Evolutionary conservation across 2,797 vertebrate species (phyloP), one percentile per base, ranked within the genome.

Genomic region (Brotula barbata): DNA sequence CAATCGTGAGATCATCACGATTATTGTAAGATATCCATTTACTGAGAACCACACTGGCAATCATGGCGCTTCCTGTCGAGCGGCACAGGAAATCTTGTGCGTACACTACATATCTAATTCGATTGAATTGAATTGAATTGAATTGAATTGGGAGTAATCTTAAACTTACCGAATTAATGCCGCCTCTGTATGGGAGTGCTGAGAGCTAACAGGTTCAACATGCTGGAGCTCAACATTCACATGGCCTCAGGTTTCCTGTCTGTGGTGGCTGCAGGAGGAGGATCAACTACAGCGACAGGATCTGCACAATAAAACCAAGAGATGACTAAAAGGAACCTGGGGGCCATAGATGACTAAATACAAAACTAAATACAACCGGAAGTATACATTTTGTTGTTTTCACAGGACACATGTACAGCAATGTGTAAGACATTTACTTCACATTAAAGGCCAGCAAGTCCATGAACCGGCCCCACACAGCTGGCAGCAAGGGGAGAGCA

Each of bases 21-120:
- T 52, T 50, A 55, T 59, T 47, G n/a, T 39, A 16, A 42, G 34
- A 50, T 50, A 52, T 70, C n/a, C 23, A 2, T 58, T 82, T 22
- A 42, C 17, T 19, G 40, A 60, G 53, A 62, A 33, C 3, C 33
- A 39, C 19, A 51, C 52, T 62, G 33, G 25, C n/a, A 16, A 31
- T 33, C 58, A 19, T 8, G 58, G 37, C 5, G 15, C 46, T 65
- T 65, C 46, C 65, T 56, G 53, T 41, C 58, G 53, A 64, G 66
- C 51, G 34, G 7, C 51, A 13, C 40, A 49, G 57, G 72, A 73
- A 65, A 15, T 53, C n/a, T 31, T 33, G 40, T 41, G 13, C 31
- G 40, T 34, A 23, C 56, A 15, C 47, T 15, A 20, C 55, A 51
- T 6, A 28, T 16, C 37, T 68, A 64, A 75, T 65, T 53, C 34